Conservation (phyloP, 1,140 invertebrate genomes). For the Cecropterus lyciades region DNA sequence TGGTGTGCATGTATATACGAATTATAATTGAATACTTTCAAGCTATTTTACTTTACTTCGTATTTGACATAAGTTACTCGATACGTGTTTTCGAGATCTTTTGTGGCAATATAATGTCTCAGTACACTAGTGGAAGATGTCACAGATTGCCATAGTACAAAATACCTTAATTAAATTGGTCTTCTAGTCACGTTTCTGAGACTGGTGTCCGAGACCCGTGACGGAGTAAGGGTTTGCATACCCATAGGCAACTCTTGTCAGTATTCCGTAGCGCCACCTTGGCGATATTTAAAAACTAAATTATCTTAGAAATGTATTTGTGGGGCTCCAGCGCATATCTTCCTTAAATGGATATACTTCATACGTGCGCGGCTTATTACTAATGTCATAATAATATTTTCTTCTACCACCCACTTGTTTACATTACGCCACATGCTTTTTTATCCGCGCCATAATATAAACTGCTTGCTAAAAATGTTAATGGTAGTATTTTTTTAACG, state of each 20-base stretch:
- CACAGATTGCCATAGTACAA: neutral
- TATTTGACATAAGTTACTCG: too few species aligned
- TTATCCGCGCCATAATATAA: neutral
- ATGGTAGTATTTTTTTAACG: too few species aligned
- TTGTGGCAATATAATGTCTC: too few species aligned
- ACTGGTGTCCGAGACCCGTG: conserved; percentile 7
- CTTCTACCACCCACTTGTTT: neutral
- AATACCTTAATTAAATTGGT: neutral
- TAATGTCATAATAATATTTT: neutral
- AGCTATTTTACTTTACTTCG: too few species aligned
- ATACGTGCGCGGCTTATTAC: conserved; percentile 18
- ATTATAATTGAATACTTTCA: too few species aligned
- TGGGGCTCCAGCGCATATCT: conserved; percentile 15
- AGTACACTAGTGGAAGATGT: too few species aligned
- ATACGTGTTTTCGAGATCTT: too few species aligned
- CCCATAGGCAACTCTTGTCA: conserved; percentile 3
- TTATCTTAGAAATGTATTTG: conserved; percentile 26
- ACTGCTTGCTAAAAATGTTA: too few species aligned
- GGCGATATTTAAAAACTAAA: conserved; percentile 15
- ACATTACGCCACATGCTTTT: neutral
- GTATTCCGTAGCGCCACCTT: conserved; percentile 16
- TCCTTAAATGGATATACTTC: conserved; percentile 9
- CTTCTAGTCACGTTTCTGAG: conserved; percentile 15
- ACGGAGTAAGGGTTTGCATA: conserved; percentile 17
- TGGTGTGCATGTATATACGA: too few species aligned